Base-by-base conservation (phyloP, 2,113 vertebrate species). In the Callospermophilus lateralis region DNA sequence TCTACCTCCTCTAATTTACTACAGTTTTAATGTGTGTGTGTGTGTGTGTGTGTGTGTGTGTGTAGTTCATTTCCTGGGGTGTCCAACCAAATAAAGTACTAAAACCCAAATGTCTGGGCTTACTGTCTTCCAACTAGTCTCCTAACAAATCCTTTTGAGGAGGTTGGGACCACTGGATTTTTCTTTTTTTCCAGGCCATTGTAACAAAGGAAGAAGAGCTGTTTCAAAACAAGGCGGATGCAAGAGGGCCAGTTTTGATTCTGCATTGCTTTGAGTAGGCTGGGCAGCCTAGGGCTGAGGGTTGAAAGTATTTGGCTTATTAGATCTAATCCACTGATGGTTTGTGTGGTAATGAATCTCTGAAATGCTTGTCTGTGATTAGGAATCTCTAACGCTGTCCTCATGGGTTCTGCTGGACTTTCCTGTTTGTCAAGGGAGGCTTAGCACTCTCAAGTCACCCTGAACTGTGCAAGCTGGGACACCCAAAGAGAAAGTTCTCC, bases 301-400 rank as follows among this genome's bases (percentile, higher is more conserved):
- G 90, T 93, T 91, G 93, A 42, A 90, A 94, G 83, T 26, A n/a
- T 89, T 88, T 80, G 93, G 37, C 72, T 93, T 91, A 96, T 91
- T 93, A 91, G 85, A 89, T 58, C 73, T 91, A 95, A 94, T 89
- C 93, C 81, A 91, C n/a, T 55, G 93, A 91, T 86, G 90, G 95
- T 68, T 84, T 76, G 91, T 76, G 45, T 73, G 90, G 96, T 89
- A 93, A 96, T 67, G 93, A 93, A 76, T 87, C 89, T 93, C 94
- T 98, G 93, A 94, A 95, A 93, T 89, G 86, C 65, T 84, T 67
- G 37, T 79, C 96, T 95, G 20, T 89, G 90, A 89, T 92, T 81
- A 95, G 90, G 79, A 79, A 94, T 86, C 89, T 89, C 93, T 97
- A 86, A 95, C 88, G 42, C 90, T 77, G 74, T 87, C 78, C 85